These are phyloP conservation scores for Holcopasites calliopsidis DNA, from an alignment of 1,140 invertebrate species.

Conservation along the genomic window DNA sequence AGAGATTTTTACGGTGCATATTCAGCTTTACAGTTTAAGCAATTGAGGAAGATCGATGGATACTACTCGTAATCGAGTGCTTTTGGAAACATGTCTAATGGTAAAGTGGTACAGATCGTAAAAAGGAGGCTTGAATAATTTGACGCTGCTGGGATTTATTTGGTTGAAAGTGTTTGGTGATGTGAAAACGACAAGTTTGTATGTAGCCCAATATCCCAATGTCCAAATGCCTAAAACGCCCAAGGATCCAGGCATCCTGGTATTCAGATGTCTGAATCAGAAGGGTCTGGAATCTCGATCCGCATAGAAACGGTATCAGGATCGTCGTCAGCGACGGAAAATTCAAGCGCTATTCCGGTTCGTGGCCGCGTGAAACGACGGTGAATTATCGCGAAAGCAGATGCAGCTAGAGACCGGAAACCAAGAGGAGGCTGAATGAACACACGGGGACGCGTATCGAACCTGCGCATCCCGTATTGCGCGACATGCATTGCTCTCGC, in stretches of 20 bases:
- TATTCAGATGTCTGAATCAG: no score
- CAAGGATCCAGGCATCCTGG: background rate
- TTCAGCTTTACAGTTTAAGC: background rate
- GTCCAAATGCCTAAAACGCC: background rate
- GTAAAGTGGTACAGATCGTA: background rate
- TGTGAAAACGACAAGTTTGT: no score
- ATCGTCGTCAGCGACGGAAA: background rate
- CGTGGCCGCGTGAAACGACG: background rate
- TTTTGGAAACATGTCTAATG: background rate
- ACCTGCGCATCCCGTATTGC: conserved; percentile 47
- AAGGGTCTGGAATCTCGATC: no score
- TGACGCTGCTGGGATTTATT: background rate
- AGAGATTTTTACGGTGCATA: conserved; percentile 41
- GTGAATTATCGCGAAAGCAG: conserved; percentile 33
- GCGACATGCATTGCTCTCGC: conserved; percentile 50
- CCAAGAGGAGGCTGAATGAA: conserved; percentile 43
- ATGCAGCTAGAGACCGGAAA: conserved; percentile 23
- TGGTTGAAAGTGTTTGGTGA: no score
- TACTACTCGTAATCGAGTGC: background rate
- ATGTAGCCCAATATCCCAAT: no score
- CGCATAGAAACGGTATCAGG: background rate
- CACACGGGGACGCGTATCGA: conserved; percentile 41
- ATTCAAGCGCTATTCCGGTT: conserved; percentile 3
- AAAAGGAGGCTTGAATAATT: background rate
- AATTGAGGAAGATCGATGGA: background rate